Evolutionary conservation across 2,888 invertebrate genomes (phyloP).

Genomic region (Carcina quercana): DNA sequence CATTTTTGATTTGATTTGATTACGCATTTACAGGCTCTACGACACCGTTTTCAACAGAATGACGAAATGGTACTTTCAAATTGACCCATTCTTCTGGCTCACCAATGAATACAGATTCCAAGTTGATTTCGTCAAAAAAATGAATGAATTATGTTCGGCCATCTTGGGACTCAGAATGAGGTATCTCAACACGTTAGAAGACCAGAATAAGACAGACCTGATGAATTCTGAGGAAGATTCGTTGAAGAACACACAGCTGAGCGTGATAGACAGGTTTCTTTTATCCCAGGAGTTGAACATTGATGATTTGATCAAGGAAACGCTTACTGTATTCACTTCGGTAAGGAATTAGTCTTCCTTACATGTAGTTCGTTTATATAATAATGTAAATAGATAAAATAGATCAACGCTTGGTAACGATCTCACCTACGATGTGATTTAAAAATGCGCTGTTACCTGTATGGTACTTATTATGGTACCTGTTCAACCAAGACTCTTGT

Average conservation of each 20-base stretch:
- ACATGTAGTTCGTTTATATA: no score
- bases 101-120: slow-evolving; percentile 20
- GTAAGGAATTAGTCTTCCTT: no score
- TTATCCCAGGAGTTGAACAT: slow-evolving; percentile 36
- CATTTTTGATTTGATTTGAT: no score
- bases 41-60: slow-evolving; percentile 44
- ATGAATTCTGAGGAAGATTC: slow-evolving; percentile 34
- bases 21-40: slow-evolving; percentile 45
- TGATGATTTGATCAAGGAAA: slow-evolving; percentile 37
- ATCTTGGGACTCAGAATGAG: slow-evolving; percentile 30
- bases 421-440: no score
- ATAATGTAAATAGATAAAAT: no score
- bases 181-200: slow-evolving; percentile 24
- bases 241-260: slow-evolving; percentile 33
- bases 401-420: no score
- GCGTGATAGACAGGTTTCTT: slow-evolving; percentile 53
- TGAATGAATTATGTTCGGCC: slow-evolving; percentile 22
- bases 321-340: slow-evolving; percentile 55
- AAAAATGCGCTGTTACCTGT: no score
- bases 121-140: slow-evolving; percentile 22
- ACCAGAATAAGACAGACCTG: slow-evolving; percentile 21
- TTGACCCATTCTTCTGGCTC: slow-evolving; percentile 44
- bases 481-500: no score
- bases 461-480: no score
- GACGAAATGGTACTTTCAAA: slow-evolving; percentile 58